These are phyloP conservation scores for Ridgeia piscesae DNA, from an alignment of 1,140 invertebrate genomes.

Conservation along the genomic window DNA sequence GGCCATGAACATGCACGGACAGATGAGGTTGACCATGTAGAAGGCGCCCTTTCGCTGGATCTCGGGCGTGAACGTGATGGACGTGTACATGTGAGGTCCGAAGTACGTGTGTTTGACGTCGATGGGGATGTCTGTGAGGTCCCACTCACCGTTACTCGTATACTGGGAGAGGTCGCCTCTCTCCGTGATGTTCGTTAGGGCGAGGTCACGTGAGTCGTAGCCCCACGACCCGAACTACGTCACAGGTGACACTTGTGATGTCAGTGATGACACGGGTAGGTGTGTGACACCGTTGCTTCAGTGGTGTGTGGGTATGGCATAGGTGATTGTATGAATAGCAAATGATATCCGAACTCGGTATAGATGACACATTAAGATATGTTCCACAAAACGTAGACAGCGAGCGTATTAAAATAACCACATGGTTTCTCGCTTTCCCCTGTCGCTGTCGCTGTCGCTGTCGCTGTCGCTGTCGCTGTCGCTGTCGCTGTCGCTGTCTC, in stretches of 20 bases:
- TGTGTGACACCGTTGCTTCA: background rate
- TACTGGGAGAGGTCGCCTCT: constrained; percentile 44
- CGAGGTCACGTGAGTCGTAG: background rate
- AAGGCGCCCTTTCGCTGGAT: background rate
- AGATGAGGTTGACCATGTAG: background rate
- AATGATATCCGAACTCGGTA: no score
- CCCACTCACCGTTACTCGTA: constrained; percentile 54
- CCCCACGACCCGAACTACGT: background rate
- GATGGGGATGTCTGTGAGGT: constrained; percentile 36
- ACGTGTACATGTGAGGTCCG: background rate
- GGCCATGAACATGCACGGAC: background rate
- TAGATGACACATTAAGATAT: no score
- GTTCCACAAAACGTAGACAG: no score
- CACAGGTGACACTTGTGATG: background rate
- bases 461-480: no score
- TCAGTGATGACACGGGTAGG: background rate
- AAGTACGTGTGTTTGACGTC: background rate
- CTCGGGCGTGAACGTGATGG: background rate
- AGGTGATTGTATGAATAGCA: no score
- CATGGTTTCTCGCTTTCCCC: no score
- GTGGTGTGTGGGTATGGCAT: no score
- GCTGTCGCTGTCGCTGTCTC: no score
- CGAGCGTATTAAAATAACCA: no score
- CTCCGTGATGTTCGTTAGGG: background rate
- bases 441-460: no score